phyloP scores from a whole-genome alignment of 2,888 invertebrate species.

The Cryptus armator region DNA sequence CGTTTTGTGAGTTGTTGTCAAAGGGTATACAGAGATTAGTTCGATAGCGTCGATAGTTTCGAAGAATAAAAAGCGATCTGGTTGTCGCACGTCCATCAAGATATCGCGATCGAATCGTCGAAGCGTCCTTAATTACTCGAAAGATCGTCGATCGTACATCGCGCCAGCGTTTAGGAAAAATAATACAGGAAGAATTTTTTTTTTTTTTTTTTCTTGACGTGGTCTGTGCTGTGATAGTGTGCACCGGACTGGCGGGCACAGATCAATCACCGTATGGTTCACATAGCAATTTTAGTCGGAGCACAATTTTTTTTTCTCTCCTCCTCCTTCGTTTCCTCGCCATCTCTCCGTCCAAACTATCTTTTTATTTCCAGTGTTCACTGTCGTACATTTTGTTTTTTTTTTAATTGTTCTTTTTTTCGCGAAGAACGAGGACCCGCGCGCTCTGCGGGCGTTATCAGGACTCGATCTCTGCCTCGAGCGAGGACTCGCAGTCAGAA shows the following conservation, averaged over 20 bases:
- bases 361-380: conserved; percentile 50
- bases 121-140: conserved; percentile 53
- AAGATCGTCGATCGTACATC: conserved; percentile 34
- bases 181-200: conserved; percentile 34
- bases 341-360: conserved; percentile 13
- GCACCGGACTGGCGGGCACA: conserved; percentile 30
- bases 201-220: conserved; percentile 5
- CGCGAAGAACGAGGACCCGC: conserved; percentile 50
- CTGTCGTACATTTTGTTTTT: conserved; percentile 37
- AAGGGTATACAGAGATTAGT: conserved; percentile 5
- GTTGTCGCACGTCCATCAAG: conserved; percentile 42
- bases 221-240: conserved; percentile 1
- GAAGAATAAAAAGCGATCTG: conserved; percentile 14
- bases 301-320: conserved; percentile 30
- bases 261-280: conserved; percentile 64
- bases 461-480: conserved; percentile 56
- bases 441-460: conserved; percentile 60
- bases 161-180: conserved; percentile 40
- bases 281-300: conserved; percentile 52
- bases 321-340: conserved; percentile 29
- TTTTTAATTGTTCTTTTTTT: conserved; percentile 23
- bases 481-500: conserved; percentile 42
- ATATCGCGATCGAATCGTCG: conserved; percentile 41
- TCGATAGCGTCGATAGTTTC: not conserved
- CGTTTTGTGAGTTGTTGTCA: not conserved